Evolutionary conservation across 2,888 invertebrate genomes (phyloP), one percentile per base, ranked within the genome.

Genomic region (Stegana nigrithorax): DNA sequence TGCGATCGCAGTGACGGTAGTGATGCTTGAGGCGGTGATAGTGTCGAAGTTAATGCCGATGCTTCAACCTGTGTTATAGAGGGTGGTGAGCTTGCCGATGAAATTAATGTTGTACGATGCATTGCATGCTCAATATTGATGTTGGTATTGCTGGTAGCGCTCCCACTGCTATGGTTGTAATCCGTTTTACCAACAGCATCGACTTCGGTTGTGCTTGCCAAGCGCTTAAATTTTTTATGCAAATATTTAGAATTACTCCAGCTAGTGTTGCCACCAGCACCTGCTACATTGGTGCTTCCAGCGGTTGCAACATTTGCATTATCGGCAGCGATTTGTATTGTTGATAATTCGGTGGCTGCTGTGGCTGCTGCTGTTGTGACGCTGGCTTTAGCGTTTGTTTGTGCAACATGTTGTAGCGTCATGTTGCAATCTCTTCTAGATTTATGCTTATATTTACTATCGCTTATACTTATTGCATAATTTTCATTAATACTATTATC

Each of bases 161-260:
- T 39, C 14, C 5, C 2, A 14, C 39, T 4, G 39, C 14, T 7
- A 4, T 29, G 8, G 21, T 50, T n/a, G n/a, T n/a, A n/a, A 26
- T 47, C 55, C 19, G 45, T 32, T 14, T 39, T 50, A 4, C 56
- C 60, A 14, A 36, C 59, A 47, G 47, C 62, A 50, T 75, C 73
- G 17, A 64, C 67, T 19, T 82, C 82, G 36, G 77, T 82, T 67
- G 82, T 81, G 71, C 82, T 82, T 84, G 91, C 93, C 88, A 94
- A 90, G 86, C 95, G 94, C 87, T 96, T 95, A 87, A 96, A 95
- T 86, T 95, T 96, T 87, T 96, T 96, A 86, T 96, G 95, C 85
- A 94, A 89, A 88, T 95, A 95, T 85, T 91, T 93, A 81, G 89
- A 89, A 81, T 90, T 91, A 86, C 88, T 88, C 77, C 83, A 82